These are phyloP conservation scores for Hetaerina titia DNA, from an alignment of 2,888 invertebrate genomes.

Conservation along the genomic window DNA sequence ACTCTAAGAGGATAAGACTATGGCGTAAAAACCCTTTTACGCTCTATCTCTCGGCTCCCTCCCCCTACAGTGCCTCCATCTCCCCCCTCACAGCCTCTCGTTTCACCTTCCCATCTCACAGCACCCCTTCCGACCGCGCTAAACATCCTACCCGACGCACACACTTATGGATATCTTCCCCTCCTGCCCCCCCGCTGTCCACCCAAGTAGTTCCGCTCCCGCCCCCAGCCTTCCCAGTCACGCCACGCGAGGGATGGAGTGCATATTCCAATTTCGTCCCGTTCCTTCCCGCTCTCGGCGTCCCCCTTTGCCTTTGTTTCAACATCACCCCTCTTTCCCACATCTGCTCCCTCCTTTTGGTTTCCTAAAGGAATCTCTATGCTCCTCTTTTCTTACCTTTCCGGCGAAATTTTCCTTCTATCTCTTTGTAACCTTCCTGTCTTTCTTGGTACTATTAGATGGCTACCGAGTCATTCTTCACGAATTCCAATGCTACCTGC, in stretches of 20 bases:
- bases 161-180: not conserved
- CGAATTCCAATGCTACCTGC: too few relatives aligned
- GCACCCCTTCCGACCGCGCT: not conserved
- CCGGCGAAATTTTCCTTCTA: too few relatives aligned
- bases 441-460: too few relatives aligned
- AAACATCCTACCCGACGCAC: too few relatives aligned
- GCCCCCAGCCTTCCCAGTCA: not conserved
- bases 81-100: not conserved
- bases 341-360: too few relatives aligned
- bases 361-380: too few relatives aligned
- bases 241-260: not conserved
- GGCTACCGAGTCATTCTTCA: too few relatives aligned
- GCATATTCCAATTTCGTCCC: not conserved
- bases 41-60: not conserved
- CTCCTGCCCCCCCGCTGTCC: not conserved
- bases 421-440: too few relatives aligned
- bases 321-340: too few relatives aligned
- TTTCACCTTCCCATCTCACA: not conserved
- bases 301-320: too few relatives aligned
- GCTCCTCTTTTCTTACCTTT: too few relatives aligned
- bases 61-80: not conserved
- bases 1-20: constrained; percentile 47
- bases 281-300: not conserved
- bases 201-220: not conserved
- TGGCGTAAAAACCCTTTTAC: constrained; percentile 46